These are phyloP conservation scores for Vulpes vulpes DNA, from an alignment of 2,113 vertebrate species.

Conservation along the genomic window DNA sequence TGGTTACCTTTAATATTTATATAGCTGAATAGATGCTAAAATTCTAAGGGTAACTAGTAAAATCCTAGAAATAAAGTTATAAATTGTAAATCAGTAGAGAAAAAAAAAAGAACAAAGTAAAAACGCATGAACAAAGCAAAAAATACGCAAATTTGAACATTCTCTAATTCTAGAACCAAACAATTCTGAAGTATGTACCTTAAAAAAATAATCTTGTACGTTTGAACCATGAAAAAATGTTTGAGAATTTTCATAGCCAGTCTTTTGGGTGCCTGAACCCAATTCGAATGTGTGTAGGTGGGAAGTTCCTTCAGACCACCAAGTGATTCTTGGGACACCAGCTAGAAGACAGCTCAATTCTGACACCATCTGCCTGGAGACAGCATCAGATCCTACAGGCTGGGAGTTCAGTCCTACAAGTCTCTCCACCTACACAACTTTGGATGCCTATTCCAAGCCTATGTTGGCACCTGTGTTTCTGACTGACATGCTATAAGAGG, in stretches of 20 bases:
- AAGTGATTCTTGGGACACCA: neutral
- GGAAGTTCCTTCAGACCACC: neutral
- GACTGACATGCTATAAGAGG: rapidly evolving
- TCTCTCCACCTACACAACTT: neutral
- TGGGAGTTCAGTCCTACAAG: neutral
- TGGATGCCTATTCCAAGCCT: neutral
- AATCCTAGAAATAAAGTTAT: neutral
- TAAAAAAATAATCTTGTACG: neutral
- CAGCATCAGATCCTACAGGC: neutral
- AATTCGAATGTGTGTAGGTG: neutral
- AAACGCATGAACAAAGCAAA: neutral
- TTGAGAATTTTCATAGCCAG: neutral
- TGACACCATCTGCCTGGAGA: neutral
- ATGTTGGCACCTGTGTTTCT: neutral
- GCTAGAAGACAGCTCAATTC: neutral
- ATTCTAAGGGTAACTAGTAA: neutral
- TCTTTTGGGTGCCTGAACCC: neutral
- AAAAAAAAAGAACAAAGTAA: neutral
- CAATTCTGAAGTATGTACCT: neutral
- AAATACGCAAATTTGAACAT: neutral
- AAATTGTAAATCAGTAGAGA: neutral
- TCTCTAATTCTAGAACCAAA: neutral
- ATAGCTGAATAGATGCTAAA: neutral
- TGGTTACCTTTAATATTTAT: neutral
- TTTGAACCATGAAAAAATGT: neutral